Base-by-base conservation (phyloP, 2,888 invertebrate species). In the Baccha elongata region DNA sequence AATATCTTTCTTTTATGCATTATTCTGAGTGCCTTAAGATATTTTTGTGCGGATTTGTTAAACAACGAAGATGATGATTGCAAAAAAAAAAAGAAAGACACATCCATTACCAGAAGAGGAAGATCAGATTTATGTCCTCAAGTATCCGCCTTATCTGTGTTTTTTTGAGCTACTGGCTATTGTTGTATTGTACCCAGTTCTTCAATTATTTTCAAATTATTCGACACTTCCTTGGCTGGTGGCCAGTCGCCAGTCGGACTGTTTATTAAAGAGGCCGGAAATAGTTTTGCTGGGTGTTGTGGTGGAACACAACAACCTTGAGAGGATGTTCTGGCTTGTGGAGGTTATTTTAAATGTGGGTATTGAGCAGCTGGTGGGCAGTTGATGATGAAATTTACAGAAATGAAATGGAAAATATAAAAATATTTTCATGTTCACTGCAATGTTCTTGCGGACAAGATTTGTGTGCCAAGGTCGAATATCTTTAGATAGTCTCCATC, bases 111-210 rank as follows among this genome's bases (percentile, higher is more conserved):
- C 23, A 40, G 23, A 58, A 55, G 15, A 55, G 52, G 21, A 26
- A 58, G 40, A 60, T 81, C 81, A 76, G 81, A 81, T 81, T 81
- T 81, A 81, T 76, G 53, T 76, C 37, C 35, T 76, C 42, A 76
- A 76, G 71, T 67, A 37, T 62, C 81, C 71, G 75, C 81, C 81
- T 81, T 76, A 76, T 81, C 71, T 76, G 32, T 81, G 75, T 81
- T 60, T 35, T 35, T 40, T 26, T 26, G 17, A 37, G 19, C 7
- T 8, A 1, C 19, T 17, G 32, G 50, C 10, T 50, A 69, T 73
- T 74, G 52, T 55, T 58, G 62, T 48, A 48, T 58, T 35, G 32
- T 44, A 53, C 11, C 8, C 55, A 58, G 52, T 44, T 55, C 32
- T 55, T 76, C 72, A 72, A 72, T 83, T 83, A 83, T 83, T 72